phyloP scores from a whole-genome alignment of 2,888 invertebrate genomes.

The Trachelus stipa region DNA sequence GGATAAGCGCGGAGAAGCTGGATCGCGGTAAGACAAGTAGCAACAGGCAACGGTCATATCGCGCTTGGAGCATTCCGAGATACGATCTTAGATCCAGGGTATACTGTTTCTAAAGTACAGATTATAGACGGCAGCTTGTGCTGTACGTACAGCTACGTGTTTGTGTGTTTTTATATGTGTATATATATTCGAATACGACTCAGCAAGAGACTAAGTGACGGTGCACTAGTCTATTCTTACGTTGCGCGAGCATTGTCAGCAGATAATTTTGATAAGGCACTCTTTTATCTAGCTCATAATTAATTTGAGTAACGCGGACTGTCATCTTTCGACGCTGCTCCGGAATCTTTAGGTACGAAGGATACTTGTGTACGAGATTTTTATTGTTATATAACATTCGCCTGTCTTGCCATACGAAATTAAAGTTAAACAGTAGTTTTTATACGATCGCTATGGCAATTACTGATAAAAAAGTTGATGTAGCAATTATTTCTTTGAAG shows the following conservation, averaged over 20 bases:
- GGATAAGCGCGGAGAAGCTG: constrained; percentile 35
- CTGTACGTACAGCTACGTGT: constrained; percentile 25
- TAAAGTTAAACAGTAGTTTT: neutral
- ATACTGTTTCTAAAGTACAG: constrained; percentile 29
- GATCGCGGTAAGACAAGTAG: constrained; percentile 54
- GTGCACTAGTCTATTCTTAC: constrained; percentile 7
- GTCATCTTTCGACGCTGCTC: neutral
- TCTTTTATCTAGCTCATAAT: neutral
- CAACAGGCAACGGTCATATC: constrained; percentile 60
- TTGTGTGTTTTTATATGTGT: neutral
- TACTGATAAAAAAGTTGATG: neutral
- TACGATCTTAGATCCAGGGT: constrained; percentile 50
- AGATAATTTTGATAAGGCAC: constrained; percentile 25
- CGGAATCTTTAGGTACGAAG: neutral
- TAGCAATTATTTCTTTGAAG: too few relatives aligned
- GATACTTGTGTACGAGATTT: neutral
- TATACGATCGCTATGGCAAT: neutral
- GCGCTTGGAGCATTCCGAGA: constrained; percentile 52
- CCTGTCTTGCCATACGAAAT: neutral
- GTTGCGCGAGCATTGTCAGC: constrained; percentile 25
- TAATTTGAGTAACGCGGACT: neutral
- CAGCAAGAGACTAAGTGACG: constrained; percentile 22
- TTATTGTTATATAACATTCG: neutral
- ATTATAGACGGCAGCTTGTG: constrained; percentile 26
- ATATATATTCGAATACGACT: neutral